Evolutionary conservation across 2,113 vertebrate species (phyloP).

Genomic region (Phalacrocorax carbo): DNA sequence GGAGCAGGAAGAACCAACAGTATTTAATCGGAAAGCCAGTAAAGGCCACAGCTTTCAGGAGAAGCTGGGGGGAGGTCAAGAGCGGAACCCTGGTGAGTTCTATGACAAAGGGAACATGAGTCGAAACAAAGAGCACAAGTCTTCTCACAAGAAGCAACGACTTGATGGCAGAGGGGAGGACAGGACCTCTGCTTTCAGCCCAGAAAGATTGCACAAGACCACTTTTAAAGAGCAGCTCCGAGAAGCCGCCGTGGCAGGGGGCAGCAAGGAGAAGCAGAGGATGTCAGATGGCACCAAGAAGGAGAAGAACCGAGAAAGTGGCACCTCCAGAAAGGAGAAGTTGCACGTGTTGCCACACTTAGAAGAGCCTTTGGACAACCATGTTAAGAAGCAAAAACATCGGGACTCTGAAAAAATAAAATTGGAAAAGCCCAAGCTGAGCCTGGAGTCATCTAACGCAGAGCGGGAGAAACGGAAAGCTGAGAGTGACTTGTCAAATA

Average conservation of each 20-base stretch:
- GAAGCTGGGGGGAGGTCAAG: slow-evolving; percentile 38
- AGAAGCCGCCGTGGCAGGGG: slow-evolving; percentile 20
- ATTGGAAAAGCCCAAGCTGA: slow-evolving; percentile 67
- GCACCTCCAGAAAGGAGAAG: slow-evolving; percentile 65
- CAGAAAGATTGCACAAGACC: slow-evolving; percentile 67
- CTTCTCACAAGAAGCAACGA: slow-evolving; percentile 71
- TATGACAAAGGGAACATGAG: slow-evolving; percentile 76
- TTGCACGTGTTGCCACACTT: neutral
- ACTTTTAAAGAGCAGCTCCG: slow-evolving; percentile 65
- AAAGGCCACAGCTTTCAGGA: slow-evolving; percentile 71
- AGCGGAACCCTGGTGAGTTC: slow-evolving; percentile 55
- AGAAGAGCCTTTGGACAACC: slow-evolving; percentile 64
- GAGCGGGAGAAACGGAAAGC: slow-evolving; percentile 67
- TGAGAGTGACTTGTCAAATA: slow-evolving; percentile 45
- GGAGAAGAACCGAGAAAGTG: slow-evolving; percentile 71
- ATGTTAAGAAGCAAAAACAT: slow-evolving; percentile 71
- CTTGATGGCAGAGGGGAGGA: slow-evolving; percentile 57
- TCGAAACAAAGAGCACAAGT: slow-evolving; percentile 79
- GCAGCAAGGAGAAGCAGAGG: slow-evolving; percentile 66
- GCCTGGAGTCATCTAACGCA: neutral
- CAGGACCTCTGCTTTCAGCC: slow-evolving; percentile 36
- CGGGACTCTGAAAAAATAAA: slow-evolving; percentile 74
- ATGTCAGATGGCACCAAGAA: slow-evolving; percentile 47
- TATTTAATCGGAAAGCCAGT: slow-evolving; percentile 44
- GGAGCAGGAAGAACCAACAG: slow-evolving; percentile 65